Evolutionary conservation across 2,797 vertebrate species (phyloP), one percentile per base, ranked within the genome.

Genomic region (Cirrhinus mrigala): DNA sequence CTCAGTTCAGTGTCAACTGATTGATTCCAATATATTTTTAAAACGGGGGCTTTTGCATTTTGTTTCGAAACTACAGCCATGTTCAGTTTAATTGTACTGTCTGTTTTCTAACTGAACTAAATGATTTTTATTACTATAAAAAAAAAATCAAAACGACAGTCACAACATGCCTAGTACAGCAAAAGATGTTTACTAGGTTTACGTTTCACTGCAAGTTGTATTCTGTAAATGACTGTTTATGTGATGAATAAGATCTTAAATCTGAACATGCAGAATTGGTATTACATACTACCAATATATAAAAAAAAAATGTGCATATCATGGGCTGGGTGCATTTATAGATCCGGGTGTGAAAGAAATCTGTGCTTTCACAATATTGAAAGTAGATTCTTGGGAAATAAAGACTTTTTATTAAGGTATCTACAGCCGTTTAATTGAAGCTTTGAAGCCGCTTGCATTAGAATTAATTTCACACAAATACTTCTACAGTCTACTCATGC

Each of bases 381-480:
- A 37, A 9, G 18, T 37, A 20, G 6, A 76, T 40, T 15, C 52
- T 37, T 40, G 18, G 11, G 12, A 33, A 20, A 20, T 3, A 33
- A 37, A 56, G 6, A 4, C 0, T 14, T 40, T n/a, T 76, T 9
- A 37, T 76, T 77, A 40, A 56, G n/a, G 5, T 40, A 77, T 40
- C 37, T 40, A 40, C 12, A 40, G 33, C 10, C 50, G 40, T 58
- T 40, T 8, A 60, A 15, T 14, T 7, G 4, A 54, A 66, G 10
- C 7, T 27, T 48, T 9, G 3, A 68, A 68, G 15, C 64, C 7
- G 10, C 22, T 69, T 58, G 33, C 24, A 14, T 37, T 14, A 70
- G 10, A 71, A 71, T 70, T 50, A 68, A 15, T 82, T 82, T 82
- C 11, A 16, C 52, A 66, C 15, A 1, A 64, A 74, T 48, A 62